A percentile compares a stretch with the other conserved stretches of the same genome.
Conservation (phyloP, 1,140 invertebrate species). For the Caerostris extrusa region DNA sequence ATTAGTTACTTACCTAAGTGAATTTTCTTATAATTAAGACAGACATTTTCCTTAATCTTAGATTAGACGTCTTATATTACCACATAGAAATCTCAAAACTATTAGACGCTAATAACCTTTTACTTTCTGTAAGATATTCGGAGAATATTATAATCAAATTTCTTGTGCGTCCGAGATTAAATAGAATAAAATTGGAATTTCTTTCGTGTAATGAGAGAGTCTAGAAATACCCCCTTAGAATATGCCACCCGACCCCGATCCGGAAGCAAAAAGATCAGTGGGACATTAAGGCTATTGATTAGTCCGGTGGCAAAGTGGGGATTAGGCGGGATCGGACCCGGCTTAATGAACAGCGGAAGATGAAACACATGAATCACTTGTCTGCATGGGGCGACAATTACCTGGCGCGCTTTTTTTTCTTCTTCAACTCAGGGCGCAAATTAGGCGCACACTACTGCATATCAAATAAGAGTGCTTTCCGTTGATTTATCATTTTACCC, state of each 20-base stretch:
- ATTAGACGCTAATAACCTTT: too few species aligned
- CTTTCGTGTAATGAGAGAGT: background rate
- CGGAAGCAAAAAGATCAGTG: constrained; percentile 66
- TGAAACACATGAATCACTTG: constrained; percentile 77
- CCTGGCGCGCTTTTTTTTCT: constrained; percentile 43
- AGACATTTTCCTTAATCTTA: too few species aligned
- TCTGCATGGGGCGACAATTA: constrained; percentile 74
- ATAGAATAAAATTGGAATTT: background rate
- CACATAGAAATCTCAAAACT: too few species aligned
- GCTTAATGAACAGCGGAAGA: constrained; percentile 74
- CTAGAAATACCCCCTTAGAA: background rate
- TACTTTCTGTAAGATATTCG: too few species aligned
- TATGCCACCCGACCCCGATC: background rate
- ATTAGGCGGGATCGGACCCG: constrained; percentile 67
- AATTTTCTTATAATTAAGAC: too few species aligned
- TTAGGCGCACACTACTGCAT: constrained; percentile 39
- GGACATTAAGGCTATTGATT: constrained; percentile 77
- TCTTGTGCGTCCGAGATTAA: background rate
- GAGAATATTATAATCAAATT: too few species aligned
- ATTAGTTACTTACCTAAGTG: too few species aligned
- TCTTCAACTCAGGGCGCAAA: constrained; percentile 8
- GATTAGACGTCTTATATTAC: too few species aligned
- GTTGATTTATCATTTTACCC: constrained; percentile 72
- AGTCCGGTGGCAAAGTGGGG: constrained; percentile 72
- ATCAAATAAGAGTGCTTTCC: constrained; percentile 48